These are phyloP conservation scores for Notolepis coatsorum DNA, from an alignment of 2,797 vertebrate genomes.

Conservation along the genomic window DNA sequence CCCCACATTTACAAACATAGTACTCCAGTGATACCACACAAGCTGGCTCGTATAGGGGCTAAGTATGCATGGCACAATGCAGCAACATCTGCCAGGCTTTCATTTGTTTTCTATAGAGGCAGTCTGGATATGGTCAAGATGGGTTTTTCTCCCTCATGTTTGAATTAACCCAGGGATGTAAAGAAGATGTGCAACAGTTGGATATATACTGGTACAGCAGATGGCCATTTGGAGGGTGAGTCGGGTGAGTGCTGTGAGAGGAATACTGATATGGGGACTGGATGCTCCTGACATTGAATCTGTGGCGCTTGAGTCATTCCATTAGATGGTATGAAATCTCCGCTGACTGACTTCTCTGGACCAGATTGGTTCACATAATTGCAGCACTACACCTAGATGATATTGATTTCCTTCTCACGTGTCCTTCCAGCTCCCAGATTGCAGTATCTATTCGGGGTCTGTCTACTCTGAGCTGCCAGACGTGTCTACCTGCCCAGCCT, in stretches of 20 bases:
- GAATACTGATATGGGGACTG: constrained; percentile 53
- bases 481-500: constrained; percentile 31
- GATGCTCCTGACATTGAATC: constrained; percentile 32
- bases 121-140: constrained; percentile 28
- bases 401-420: background rate
- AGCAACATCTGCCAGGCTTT: constrained; percentile 30
- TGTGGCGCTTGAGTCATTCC: background rate
- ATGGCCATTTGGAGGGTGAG: constrained; percentile 67
- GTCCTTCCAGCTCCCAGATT: constrained; percentile 55
- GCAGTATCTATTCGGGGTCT: constrained; percentile 38
- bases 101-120: constrained; percentile 7
- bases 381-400: background rate
- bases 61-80: constrained; percentile 24
- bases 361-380: background rate
- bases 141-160: constrained; percentile 33
- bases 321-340: constrained; percentile 9
- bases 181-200: constrained; percentile 60
- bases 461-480: constrained; percentile 27
- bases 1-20: background rate
- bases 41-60: constrained; percentile 18
- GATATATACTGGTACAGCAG: constrained; percentile 68
- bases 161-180: constrained; percentile 36
- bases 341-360: background rate
- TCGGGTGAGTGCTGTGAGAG: constrained; percentile 38
- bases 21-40: background rate